Conservation (phyloP, 1,140 invertebrate genomes). For the Onthophagus taurus region DNA sequence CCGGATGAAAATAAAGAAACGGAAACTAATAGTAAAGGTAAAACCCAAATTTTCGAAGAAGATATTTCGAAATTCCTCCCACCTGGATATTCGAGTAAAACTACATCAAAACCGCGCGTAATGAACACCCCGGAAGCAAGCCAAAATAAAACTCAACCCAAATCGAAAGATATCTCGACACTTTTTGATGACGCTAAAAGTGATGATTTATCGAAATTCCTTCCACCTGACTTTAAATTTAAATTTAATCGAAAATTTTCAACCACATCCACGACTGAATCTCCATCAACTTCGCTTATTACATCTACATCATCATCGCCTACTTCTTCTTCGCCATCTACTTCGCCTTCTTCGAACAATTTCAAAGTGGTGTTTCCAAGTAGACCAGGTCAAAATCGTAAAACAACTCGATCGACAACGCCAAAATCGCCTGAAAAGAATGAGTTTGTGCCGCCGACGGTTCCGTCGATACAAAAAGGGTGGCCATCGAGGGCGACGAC, state of each 20-base stretch:
- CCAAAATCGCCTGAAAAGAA: too few relatives aligned
- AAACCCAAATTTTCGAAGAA: neutral
- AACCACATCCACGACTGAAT: slow-evolving; percentile 16
- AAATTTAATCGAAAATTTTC: slow-evolving; percentile 1
- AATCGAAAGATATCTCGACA: slow-evolving; percentile 31
- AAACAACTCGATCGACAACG: slow-evolving; percentile 50
- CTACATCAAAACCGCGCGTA: too few relatives aligned
- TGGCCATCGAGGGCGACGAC: slow-evolving; percentile 74
- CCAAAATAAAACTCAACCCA: slow-evolving; percentile 29
- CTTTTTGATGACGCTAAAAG: slow-evolving; percentile 40
- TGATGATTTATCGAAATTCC: slow-evolving; percentile 47
- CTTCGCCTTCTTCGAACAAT: slow-evolving; percentile 28
- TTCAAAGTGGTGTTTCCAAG: slow-evolving; percentile 72
- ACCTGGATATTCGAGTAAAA: slow-evolving; percentile 44
- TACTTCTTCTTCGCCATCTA: slow-evolving; percentile 34
- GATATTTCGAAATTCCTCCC: slow-evolving; percentile 45
- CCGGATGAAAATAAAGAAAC: slow-evolving; percentile 14
- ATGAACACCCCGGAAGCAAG: slow-evolving; percentile 28
- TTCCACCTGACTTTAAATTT: slow-evolving; percentile 51
- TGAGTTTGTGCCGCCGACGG: slow-evolving; percentile 41
- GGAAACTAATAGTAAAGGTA: too few relatives aligned
- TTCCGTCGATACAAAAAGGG: slow-evolving; percentile 65
- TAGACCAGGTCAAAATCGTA: slow-evolving; percentile 52
- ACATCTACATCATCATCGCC: slow-evolving; percentile 26
- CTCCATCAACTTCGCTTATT: slow-evolving; percentile 24